Evolutionary conservation across 2,113 vertebrate species (phyloP), one percentile per base, ranked within the genome.

Genomic region (Malurus melanocephalus): DNA sequence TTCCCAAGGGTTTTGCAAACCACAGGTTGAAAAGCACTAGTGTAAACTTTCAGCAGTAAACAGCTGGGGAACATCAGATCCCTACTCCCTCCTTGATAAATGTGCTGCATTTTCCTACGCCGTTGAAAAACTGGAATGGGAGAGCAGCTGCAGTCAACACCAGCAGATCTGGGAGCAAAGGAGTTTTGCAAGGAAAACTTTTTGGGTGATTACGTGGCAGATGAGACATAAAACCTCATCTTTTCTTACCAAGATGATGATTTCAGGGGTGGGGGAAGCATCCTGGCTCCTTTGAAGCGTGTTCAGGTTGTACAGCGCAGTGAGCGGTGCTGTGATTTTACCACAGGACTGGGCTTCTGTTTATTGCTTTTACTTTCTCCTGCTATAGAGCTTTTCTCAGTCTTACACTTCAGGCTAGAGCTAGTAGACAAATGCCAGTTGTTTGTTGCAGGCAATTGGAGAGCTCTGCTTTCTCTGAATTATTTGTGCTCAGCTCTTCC

Each of bases 1-100:
- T 88, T 81, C 69, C 28, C 69, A 61, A 68, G 45, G 49, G 78
- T 69, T 94, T 76, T 94, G 53, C 61, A 84, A 88, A 73, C 18
- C 46, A 53, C 55, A 73, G 53, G n/a, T 75, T 90, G 55, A 87
- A 93, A 92, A 93, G 32, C 42, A 15, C 12, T 64, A 23, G n/a
- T 40, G 32, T 84, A 92, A 91, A 86, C 61, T 62, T 72, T 38
- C 32, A 66, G 71, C 55, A 69, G 43, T 90, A 80, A 86, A 75
- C 27, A 74, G 53, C 66, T 92, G 73, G 33, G 51, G 33, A 75
- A 13, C 14, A 52, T 65, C 57, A 72, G 35, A 48, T 80, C 32
- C 45, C 21, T 83, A 19, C 80, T 92, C 56, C 65, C 88, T 77
- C 51, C 60, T 73, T 74, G 26, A 91, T 51, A 80, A 89, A 64